phyloP scores from a whole-genome alignment of 1,140 invertebrate species.

The Papilio xuthus region DNA sequence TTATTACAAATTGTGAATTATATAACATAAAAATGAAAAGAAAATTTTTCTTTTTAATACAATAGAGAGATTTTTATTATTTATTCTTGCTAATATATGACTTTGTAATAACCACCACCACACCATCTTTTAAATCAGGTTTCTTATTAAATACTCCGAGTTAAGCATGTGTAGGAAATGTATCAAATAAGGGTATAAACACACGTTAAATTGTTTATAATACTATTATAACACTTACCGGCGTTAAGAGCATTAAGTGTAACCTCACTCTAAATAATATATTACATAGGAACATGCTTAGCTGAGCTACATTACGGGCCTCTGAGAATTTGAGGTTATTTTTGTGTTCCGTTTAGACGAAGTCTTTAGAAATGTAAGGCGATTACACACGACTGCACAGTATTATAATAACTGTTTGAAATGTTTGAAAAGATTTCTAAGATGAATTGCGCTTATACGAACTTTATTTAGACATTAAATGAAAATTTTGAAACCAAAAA shows the following conservation, averaged over 20 bases:
- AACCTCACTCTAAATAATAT: conserved; percentile 52
- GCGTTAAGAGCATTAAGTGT: conserved; percentile 54
- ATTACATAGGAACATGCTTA: conserved; percentile 48
- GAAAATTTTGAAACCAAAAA: background rate
- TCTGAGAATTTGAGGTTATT: conserved; percentile 44
- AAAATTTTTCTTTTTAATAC: background rate
- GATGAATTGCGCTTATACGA: conserved; percentile 7
- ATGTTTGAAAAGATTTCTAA: conserved; percentile 35
- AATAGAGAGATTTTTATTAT: background rate
- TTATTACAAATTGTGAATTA: conserved; percentile 9
- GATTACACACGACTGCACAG: conserved; percentile 43
- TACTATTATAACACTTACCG: conserved; percentile 49
- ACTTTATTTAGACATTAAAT: conserved; percentile 16
- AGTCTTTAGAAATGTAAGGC: conserved; percentile 49
- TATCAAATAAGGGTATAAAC: background rate
- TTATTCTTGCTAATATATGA: background rate
- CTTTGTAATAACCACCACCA: background rate
- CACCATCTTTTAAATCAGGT: no score
- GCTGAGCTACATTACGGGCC: conserved; percentile 37
- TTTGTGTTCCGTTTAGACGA: conserved; percentile 41
- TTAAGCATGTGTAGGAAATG: background rate
- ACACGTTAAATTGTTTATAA: conserved; percentile 32
- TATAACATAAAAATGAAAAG: background rate
- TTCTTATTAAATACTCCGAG: no score
- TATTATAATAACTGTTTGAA: conserved; percentile 30